Percentiles rank a stretch among this genome's conserved stretches.
These are phyloP conservation scores for Mormyrus hasselquistii DNA, from an alignment of 2,797 vertebrate genomes.

Conservation along the genomic window DNA sequence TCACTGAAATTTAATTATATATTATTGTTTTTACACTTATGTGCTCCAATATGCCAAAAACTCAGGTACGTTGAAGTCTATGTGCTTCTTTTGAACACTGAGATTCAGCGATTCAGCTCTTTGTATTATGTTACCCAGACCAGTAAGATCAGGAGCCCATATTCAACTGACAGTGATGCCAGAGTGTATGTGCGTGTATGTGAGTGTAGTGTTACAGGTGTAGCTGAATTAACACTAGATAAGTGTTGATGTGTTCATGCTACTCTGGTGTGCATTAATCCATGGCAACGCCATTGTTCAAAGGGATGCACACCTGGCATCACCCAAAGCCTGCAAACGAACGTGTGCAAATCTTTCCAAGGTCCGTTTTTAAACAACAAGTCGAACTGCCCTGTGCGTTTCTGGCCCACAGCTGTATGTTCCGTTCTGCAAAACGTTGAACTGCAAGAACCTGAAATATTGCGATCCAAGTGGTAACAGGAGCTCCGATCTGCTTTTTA, in stretches of 20 bases:
- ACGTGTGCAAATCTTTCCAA: not conserved
- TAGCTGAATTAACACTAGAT: not conserved
- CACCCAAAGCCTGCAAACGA: not conserved
- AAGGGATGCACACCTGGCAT: not conserved
- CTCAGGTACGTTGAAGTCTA: constrained; percentile 18
- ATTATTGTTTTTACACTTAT: constrained; percentile 37
- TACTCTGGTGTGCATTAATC: not conserved
- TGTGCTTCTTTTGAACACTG: constrained; percentile 21
- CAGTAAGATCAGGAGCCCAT: not conserved
- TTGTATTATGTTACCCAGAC: not conserved
- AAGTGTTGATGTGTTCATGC: not conserved
- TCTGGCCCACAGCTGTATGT: not conserved
- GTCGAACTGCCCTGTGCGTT: not conserved
- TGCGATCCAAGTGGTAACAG: constrained; percentile 1
- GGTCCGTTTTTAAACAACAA: not conserved
- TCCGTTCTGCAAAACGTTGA: not conserved
- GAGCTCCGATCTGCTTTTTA: not conserved
- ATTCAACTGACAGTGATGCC: not conserved
- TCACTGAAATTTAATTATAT: constrained; percentile 41
- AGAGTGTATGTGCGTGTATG: not conserved
- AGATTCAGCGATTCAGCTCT: not conserved
- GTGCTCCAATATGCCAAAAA: constrained; percentile 26
- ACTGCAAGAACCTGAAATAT: constrained; percentile 1
- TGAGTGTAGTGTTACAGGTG: not conserved
- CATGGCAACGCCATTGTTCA: not conserved